Percentiles rank a stretch among this genome's conserved stretches.
Evolutionary conservation across 1,140 invertebrate species (phyloP).

Genomic region (Cydia amplana): DNA sequence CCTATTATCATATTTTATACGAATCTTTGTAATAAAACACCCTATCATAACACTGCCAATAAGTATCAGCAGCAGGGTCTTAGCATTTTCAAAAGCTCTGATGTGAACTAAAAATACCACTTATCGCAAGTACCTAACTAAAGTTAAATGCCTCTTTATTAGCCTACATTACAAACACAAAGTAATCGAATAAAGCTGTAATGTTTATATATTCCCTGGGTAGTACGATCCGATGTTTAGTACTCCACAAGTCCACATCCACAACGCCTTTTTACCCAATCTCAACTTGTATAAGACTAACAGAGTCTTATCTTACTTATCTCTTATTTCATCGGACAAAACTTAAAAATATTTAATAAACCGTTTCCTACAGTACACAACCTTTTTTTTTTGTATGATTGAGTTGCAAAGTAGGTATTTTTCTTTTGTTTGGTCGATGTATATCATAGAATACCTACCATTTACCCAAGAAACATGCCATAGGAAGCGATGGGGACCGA

Average conservation of each 20-base stretch:
- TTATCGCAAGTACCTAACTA: neutral
- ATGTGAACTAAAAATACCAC: neutral
- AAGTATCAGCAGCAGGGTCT: neutral
- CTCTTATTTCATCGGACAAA: neutral
- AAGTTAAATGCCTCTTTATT: neutral
- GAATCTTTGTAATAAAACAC: too few relatives aligned
- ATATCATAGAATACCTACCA: neutral
- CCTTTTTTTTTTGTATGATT: neutral
- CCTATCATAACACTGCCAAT: neutral
- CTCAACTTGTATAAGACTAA: neutral
- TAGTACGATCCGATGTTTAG: conserved; percentile 14
- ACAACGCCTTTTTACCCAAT: neutral
- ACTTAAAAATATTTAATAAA: neutral
- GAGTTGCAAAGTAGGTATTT: neutral
- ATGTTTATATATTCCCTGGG: neutral
- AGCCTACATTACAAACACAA: conserved; percentile 1
- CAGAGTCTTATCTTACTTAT: neutral
- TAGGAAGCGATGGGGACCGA: conserved; percentile 37
- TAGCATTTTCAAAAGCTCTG: neutral
- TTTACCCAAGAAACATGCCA: conserved; percentile 35
- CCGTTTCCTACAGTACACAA: neutral
- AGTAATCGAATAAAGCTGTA: neutral
- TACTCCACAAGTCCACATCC: too few relatives aligned
- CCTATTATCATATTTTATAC: too few relatives aligned
- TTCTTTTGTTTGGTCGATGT: neutral